phyloP scores from a whole-genome alignment of 2,888 invertebrate genomes.

The Acanthococcus lagerstroemiae region DNA sequence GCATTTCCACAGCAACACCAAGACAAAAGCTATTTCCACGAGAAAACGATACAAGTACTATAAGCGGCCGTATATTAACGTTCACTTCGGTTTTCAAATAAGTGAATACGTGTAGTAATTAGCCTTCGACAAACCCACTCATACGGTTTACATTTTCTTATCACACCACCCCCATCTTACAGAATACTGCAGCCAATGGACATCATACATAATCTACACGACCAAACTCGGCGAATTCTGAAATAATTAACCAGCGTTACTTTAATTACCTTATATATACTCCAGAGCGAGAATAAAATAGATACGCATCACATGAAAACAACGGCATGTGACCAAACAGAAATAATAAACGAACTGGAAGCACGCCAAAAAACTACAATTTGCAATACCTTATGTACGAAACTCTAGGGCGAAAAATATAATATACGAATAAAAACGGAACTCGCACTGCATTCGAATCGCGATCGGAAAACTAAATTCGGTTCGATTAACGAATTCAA shows the following conservation, averaged over 20 bases:
- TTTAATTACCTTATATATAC: constrained; percentile 14
- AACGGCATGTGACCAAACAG: constrained; percentile 22
- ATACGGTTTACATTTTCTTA: too few relatives aligned
- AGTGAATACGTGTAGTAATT: too few relatives aligned
- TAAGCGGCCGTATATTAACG: too few relatives aligned
- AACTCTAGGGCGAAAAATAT: not conserved
- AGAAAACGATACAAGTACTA: too few relatives aligned
- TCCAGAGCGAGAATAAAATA: constrained; percentile 23
- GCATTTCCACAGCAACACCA: too few relatives aligned
- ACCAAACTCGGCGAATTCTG: not conserved
- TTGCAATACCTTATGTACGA: not conserved
- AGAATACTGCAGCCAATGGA: too few relatives aligned
- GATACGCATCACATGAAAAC: constrained; percentile 22
- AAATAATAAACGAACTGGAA: constrained; percentile 26
- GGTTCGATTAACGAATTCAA: not conserved
- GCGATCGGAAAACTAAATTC: not conserved
- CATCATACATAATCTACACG: too few relatives aligned
- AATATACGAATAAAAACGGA: not conserved
- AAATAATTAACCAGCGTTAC: not conserved
- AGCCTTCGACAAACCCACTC: too few relatives aligned
- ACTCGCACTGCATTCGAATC: not conserved
- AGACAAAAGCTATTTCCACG: too few relatives aligned
- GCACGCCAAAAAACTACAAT: constrained; percentile 15
- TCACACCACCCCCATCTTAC: too few relatives aligned
- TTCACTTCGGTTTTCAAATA: too few relatives aligned